Base-by-base conservation (phyloP, 2,797 vertebrate genomes). In the Fratercula arctica region DNA sequence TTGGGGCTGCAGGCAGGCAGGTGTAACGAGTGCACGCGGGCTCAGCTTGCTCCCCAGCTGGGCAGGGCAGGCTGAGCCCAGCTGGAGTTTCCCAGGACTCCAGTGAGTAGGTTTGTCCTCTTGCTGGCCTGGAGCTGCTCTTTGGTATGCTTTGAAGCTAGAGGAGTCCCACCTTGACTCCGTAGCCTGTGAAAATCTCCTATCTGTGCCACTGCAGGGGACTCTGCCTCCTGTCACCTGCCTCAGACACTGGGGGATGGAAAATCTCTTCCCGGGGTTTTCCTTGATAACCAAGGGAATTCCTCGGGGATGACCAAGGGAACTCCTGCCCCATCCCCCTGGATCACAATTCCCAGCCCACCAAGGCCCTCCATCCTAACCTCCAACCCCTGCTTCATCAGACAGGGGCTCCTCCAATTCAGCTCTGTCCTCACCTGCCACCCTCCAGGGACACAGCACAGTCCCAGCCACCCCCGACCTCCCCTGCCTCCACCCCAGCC, bases 1-100 rank as follows among this genome's bases (percentile, higher is more conserved):
- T 7, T 0, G 0, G 25, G 53, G 48, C 37, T 73, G 56, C 14
- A 21, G 35, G 41, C 39, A 28, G 89, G 74, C 33, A 67, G 76
- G 54, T 24, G 31, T 20, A 85, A 13, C 0, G 5, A 72, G 29
- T 6, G 3, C 0, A 0, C 4, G 2, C 0, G 0, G 56, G 20
- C 56, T 88, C 20, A 6, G 46, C 59, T 81, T 31, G 10, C 5
- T 89, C 43, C 43, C 43, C 21, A n/a, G 53, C n/a, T 17, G 31
- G 43, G 43, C 54, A 2, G 2, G 73, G 80, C 66, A 90, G 66
- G 13, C 21, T 67, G 28, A 64, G 45, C 46, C 61, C 46, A 41
- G n/a, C 19, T 60, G 79, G n/a, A 79, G 56, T 69, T 74, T 95
- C 43, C 56, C 51, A 59, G 72, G 50, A 63, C 59, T 75, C 57